A percentile compares a stretch with the other conserved stretches of the same genome.
Evolutionary conservation across 2,888 invertebrate genomes (phyloP).

Genomic region (Sesamia inferens): DNA sequence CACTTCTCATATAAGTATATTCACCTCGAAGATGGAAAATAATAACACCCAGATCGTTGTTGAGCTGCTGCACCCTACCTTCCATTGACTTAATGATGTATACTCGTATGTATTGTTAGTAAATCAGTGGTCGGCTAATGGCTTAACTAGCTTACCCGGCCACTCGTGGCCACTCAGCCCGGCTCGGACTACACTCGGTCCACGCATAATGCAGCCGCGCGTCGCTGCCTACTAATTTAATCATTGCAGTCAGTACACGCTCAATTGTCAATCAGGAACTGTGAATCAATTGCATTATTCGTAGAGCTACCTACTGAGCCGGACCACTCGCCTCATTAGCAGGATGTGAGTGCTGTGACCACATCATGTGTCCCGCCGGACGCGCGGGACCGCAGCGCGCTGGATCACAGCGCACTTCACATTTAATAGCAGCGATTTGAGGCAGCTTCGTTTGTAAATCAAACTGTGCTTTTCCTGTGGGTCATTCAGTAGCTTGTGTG

Average conservation of each 20-base stretch:
- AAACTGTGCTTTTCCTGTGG: constrained; percentile 25
- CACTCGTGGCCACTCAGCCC: constrained; percentile 41
- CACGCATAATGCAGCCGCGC: constrained; percentile 8
- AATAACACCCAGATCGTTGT: background rate
- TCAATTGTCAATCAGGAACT: constrained; percentile 22
- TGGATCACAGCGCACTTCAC: constrained; percentile 1
- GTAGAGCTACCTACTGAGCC: constrained; percentile 14
- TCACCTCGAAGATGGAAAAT: background rate
- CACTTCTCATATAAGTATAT: background rate
- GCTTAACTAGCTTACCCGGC: constrained; percentile 36
- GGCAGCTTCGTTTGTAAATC: constrained; percentile 32
- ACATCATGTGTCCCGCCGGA: constrained; percentile 27
- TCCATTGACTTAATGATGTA: background rate
- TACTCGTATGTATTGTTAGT: constrained; percentile 12
- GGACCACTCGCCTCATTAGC: constrained; percentile 17
- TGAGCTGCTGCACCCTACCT: background rate
- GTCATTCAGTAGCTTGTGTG: constrained; percentile 15
- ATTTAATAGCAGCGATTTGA: constrained; percentile 22
- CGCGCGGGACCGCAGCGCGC: background rate
- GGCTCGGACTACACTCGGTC: constrained; percentile 11
- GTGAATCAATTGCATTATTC: constrained; percentile 35
- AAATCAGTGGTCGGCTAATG: constrained; percentile 34
- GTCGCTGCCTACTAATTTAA: constrained; percentile 13
- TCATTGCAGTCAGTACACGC: constrained; percentile 14
- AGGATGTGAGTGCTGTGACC: constrained; percentile 14